These are phyloP conservation scores for Sebastes vulpes DNA, from an alignment of 2,797 vertebrate species.

Conservation along the genomic window DNA sequence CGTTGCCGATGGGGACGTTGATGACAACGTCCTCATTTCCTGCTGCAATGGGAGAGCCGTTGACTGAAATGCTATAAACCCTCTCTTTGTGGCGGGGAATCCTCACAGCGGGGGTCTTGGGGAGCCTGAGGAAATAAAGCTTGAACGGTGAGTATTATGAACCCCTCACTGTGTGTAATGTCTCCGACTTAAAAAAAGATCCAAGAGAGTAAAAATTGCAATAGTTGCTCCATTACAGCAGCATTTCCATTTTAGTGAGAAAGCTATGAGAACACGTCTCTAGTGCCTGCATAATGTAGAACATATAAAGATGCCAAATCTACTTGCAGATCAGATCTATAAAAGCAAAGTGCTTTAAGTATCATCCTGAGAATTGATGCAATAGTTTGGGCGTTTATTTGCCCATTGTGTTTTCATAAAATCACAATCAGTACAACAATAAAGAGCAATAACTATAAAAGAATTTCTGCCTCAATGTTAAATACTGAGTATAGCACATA, in stretches of 20 bases:
- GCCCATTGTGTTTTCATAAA: neutral
- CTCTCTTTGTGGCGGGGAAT: conserved; percentile 85
- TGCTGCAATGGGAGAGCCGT: conserved; percentile 84
- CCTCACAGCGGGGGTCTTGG: conserved; percentile 83
- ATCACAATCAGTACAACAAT: neutral
- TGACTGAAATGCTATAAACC: conserved; percentile 87
- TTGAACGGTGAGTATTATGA: neutral
- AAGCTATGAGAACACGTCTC: neutral
- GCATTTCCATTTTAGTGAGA: neutral
- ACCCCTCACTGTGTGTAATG: neutral
- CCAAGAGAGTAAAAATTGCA: neutral
- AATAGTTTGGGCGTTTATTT: neutral
- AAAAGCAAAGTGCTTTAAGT: neutral
- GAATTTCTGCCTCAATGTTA: neutral
- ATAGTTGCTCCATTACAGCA: neutral
- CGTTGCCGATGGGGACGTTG: conserved; percentile 85
- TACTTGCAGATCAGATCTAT: neutral
- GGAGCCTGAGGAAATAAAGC: conserved; percentile 73
- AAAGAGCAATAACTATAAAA: neutral
- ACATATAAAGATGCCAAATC: neutral
- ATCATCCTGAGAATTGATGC: neutral
- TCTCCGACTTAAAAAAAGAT: neutral
- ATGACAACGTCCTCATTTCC: conserved; percentile 80
- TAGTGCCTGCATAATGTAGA: neutral
- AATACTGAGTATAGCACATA: neutral